Evolutionary conservation across 2,888 invertebrate genomes (phyloP), one percentile per base, ranked within the genome.

Genomic region (Sympetrum striolatum): DNA sequence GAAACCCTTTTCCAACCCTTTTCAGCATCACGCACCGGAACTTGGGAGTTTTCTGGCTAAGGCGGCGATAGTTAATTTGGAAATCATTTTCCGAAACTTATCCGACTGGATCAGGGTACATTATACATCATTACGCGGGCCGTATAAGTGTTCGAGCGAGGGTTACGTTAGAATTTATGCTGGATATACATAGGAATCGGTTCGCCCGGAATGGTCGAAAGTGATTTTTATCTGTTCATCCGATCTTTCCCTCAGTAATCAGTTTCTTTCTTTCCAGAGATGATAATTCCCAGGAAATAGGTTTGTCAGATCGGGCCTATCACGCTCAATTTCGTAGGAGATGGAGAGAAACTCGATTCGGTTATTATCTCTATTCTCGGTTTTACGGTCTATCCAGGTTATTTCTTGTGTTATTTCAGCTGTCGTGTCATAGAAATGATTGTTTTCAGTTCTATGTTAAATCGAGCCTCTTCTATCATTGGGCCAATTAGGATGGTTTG

Each of bases 1-100:
- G 44, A 44, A 44, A 44, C 44, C 44, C 44, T 44, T 44, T 64
- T 25, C 64, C 64, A 64, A 22, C 64, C 64, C 64, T 64, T 64
- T 64, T 25, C 64, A 8, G 22, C 25, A n/a, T 8, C 64, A 64
- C 64, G 25, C 64, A 64, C 22, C 22, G 64, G 64, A 64, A 64
- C 64, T 64, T 25, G 25, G 14, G 48, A n/a, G 53, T n/a, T 31
- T 48, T 31, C 48, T 53, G 44, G 35, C 58, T 58, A 58, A 44
- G 37, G 60, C n/a, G 35, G 22, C 64, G 60, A 64, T 86, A 35
- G 53, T 82, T 82, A 82, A 82, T 82, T 82, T 82, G 82, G 58
- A 48, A 82, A 82, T 82, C 86, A 86, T 86, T 86, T 60, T 60
- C 64, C 39, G 31, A 22, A 86, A 37, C 60, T 86, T 82, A 53